Base-by-base conservation (phyloP, 2,888 invertebrate genomes). In the Volucella zonaria region DNA sequence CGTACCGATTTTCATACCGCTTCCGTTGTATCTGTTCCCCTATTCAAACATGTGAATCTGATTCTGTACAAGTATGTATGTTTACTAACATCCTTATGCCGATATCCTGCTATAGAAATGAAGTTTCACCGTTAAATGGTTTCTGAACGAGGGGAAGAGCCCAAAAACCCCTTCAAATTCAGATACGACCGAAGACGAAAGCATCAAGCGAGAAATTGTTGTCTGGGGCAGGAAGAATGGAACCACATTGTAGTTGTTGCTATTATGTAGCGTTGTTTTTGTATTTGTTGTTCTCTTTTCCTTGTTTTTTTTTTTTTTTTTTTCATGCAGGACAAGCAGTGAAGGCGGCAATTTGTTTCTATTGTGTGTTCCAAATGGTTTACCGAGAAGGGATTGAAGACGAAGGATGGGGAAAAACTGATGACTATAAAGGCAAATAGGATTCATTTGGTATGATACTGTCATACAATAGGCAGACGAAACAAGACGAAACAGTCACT, bases 371-470 rank as follows among this genome's bases (percentile, higher is more conserved):
- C 51, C 67, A 73, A 77, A 82, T 49, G 71, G 49, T 54, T 6
- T 45, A 54, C 38, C 61, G 40, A 67, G 14, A 23, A 56, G 49
- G 47, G 49, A 3, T n/a, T 12, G 45, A 12, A 45, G n/a, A 3
- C 11, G n/a, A 45, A 45, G 6, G 45, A 45, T 12, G 45, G 2
- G 0, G n/a, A 45, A 62, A 67, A 82, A 82, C 71, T 67, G 77
- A 78, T 73, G 77, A 82, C 77, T 66, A 56, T 52, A 54, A 58
- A 82, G 78, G 82, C 78, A 82, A 82, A 78, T 73, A 82, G 82
- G 78, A 82, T 82, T 82, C 82, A 77, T 73, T 74, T 82, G 47
- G 61, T 54, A 73, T 70, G 77, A 82, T 82, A 82, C 78, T 73
- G 66, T 40, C 61, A 71, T 61, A 82, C 78, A 78, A 82, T 67